A percentile compares a stretch with the other conserved stretches of the same genome.
These are phyloP conservation scores for Oligia latruncula DNA, from an alignment of 2,888 invertebrate genomes.

Conservation along the genomic window DNA sequence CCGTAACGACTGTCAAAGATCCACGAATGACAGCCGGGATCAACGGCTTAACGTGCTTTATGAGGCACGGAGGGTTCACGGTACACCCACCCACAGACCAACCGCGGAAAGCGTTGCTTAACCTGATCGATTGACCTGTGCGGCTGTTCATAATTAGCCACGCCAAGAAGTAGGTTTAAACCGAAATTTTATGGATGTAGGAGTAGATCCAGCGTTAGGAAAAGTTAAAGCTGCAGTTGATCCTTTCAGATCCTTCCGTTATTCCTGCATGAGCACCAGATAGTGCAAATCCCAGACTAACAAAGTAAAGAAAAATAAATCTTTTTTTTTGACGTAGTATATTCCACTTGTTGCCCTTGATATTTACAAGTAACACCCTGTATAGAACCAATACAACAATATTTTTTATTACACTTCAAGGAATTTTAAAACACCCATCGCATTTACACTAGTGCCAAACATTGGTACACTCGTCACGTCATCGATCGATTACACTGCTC, in stretches of 20 bases:
- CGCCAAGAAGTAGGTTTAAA: neutral
- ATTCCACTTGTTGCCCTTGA: too few species aligned
- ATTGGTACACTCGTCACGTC: constrained; percentile 74
- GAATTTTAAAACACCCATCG: constrained; percentile 67
- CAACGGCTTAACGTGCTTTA: too few species aligned
- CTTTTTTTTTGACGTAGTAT: neutral
- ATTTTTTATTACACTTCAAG: constrained; percentile 53
- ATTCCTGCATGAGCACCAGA: neutral
- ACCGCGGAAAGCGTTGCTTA: too few species aligned
- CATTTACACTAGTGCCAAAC: constrained; percentile 66
- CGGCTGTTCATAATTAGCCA: too few species aligned
- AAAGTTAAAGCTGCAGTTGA: neutral
- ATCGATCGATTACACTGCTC: constrained; percentile 75
- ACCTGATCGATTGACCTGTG: too few species aligned
- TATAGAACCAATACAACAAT: constrained; percentile 30
- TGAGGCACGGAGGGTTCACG: too few species aligned
- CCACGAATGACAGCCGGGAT: too few species aligned
- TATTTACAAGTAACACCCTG: constrained; percentile 11
- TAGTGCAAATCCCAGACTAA: neutral
- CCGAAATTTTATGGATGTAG: neutral
- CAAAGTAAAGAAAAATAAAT: neutral
- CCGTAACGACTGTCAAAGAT: too few species aligned
- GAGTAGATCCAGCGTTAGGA: neutral
- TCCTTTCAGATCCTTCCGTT: neutral
- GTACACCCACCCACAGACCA: too few species aligned